A percentile compares a stretch with the other conserved stretches of the same genome.
Evolutionary conservation across 2,797 vertebrate species (phyloP).

Genomic region (Muscicapa striata): DNA sequence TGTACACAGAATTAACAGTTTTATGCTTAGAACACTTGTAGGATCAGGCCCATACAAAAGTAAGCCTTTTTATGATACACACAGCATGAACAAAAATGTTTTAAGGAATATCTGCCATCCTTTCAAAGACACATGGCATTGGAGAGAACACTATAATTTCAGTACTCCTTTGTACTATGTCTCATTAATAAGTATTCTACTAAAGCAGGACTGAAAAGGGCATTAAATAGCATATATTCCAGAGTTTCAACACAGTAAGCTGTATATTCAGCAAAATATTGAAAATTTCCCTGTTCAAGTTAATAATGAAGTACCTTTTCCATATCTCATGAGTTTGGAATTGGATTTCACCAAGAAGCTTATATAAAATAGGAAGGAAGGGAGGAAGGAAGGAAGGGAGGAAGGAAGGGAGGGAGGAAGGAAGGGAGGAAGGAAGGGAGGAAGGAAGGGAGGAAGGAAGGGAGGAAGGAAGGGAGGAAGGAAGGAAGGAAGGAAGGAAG

Average conservation of each 20-base stretch:
- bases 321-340: not conserved
- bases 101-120: not conserved
- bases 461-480: not conserved
- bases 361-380: not conserved
- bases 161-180: not conserved
- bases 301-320: not conserved
- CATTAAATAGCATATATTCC: not conserved
- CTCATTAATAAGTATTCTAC: not conserved
- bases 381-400: not conserved
- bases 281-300: not conserved
- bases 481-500: too few species aligned
- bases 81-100: not conserved
- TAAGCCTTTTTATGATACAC: not conserved
- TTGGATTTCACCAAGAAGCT: not conserved
- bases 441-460: not conserved
- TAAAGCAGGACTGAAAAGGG: not conserved
- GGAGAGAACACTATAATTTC: not conserved
- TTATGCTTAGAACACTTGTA: not conserved
- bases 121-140: not conserved
- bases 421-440: too few species aligned
- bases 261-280: not conserved
- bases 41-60: not conserved
- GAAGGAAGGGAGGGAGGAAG: not conserved
- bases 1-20: not conserved
- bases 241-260: not conserved